phyloP scores from a whole-genome alignment of 2,888 invertebrate species.

The Melieria crassipennis region DNA sequence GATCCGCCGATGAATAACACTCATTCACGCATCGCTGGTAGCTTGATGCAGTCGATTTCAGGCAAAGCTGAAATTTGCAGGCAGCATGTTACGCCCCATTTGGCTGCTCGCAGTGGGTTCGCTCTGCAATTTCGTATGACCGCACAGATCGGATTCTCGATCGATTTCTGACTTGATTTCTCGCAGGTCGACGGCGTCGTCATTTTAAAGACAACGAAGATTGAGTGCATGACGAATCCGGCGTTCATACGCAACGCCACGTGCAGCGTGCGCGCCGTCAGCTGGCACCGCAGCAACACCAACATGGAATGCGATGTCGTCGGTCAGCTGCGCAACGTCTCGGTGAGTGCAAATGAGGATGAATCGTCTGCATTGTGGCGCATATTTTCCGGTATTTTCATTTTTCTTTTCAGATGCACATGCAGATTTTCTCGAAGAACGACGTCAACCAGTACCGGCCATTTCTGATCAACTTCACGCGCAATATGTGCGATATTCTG shows the following conservation, averaged over 20 bases:
- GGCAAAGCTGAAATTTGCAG: too few relatives aligned
- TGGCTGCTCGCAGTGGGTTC: neutral
- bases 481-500: slow-evolving; percentile 35
- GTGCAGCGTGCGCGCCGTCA: slow-evolving; percentile 19
- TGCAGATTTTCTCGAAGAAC: slow-evolving; percentile 23
- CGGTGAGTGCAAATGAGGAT: slow-evolving; percentile 10
- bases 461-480: slow-evolving; percentile 27
- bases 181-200: slow-evolving; percentile 1
- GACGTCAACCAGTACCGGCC: slow-evolving; percentile 33
- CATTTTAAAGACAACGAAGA: slow-evolving; percentile 21
- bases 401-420: slow-evolving; percentile 15
- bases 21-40: too few relatives aligned
- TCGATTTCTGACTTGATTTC: neutral
- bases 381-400: neutral
- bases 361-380: neutral
- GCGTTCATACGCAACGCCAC: slow-evolving; percentile 22
- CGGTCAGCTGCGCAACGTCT: slow-evolving; percentile 9
- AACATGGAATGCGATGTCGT: slow-evolving; percentile 33
- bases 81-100: neutral
- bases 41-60: too few relatives aligned
- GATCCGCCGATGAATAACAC: too few relatives aligned
- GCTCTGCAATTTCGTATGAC: neutral
- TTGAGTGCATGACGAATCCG: slow-evolving; percentile 27
- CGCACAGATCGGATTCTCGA: neutral
- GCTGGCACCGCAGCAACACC: slow-evolving; percentile 17